Conservation (phyloP, 2,113 vertebrate genomes). For the Pygoscelis adeliae region DNA sequence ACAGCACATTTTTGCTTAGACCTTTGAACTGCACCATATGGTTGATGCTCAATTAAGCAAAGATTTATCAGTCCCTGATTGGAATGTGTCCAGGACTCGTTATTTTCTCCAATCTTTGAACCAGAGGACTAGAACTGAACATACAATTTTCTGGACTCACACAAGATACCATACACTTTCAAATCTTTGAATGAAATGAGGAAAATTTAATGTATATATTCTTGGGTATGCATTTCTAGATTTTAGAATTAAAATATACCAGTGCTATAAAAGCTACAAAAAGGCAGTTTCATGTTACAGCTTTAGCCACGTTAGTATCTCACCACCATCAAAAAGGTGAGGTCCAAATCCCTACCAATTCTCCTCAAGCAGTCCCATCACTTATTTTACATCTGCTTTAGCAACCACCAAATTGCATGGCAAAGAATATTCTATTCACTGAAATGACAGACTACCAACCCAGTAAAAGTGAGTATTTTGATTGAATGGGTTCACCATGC, state of each 20-base stretch:
- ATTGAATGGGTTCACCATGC: fast-evolving
- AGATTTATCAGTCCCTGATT: neutral
- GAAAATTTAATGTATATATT: neutral
- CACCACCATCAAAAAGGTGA: neutral
- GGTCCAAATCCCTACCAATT: neutral
- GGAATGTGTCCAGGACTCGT: neutral
- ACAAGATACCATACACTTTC: neutral
- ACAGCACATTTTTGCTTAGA: conserved; percentile 27
- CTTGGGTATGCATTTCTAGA: neutral
- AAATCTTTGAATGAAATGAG: neutral
- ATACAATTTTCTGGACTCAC: neutral
- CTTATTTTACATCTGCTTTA: neutral
- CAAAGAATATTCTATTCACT: neutral
- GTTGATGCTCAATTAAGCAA: conserved; percentile 6
- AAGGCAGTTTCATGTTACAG: neutral
- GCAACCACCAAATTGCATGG: neutral
- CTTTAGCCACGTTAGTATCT: neutral
- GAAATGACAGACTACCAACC: neutral
- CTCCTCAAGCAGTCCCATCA: neutral
- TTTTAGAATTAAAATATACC: neutral
- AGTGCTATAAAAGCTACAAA: neutral
- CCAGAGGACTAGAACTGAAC: neutral
- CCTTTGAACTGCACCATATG: conserved; percentile 57
- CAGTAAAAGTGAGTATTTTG: neutral
- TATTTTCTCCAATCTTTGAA: conserved; percentile 17